A percentile compares a stretch with the other conserved stretches of the same genome.
Conservation (phyloP, 2,113 vertebrate species). For the Hippocampus guttulatus region DNA sequence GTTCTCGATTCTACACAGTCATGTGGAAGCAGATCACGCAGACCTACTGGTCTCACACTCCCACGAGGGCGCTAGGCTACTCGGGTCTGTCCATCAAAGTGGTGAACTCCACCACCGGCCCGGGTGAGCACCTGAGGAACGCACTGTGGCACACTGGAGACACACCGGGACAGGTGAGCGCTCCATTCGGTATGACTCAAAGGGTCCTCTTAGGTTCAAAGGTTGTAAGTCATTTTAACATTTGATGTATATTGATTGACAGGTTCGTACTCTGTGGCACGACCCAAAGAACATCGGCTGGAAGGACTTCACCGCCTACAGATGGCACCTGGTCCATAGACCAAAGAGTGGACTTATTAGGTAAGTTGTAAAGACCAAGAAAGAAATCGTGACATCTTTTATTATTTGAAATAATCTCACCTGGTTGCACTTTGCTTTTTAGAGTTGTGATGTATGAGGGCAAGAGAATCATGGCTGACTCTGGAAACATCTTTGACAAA, state of each 20-base stretch:
- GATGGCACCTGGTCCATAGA: constrained; percentile 94
- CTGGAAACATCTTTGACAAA: constrained; percentile 92
- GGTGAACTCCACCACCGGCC: constrained; percentile 97
- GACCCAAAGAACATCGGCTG: constrained; percentile 96
- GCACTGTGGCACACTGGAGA: constrained; percentile 98
- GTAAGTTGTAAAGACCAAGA: constrained; percentile 60
- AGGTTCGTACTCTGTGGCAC: constrained; percentile 98
- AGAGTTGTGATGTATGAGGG: constrained; percentile 98
- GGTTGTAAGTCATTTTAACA: background rate
- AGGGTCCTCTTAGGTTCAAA: background rate
- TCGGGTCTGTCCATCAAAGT: constrained; percentile 96
- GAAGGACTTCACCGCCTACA: constrained; percentile 99
- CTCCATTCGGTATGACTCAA: background rate
- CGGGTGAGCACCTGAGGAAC: constrained; percentile 94
- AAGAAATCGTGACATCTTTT: background rate
- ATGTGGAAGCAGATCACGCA: constrained; percentile 99
- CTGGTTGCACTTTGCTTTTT: constrained; percentile 16
- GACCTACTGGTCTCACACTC: constrained; percentile 90
- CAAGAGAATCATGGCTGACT: constrained; percentile 98
- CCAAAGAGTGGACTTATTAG: constrained; percentile 96
- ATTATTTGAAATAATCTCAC: constrained; percentile 12
- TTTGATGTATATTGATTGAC: constrained; percentile 10
- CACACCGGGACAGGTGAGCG: constrained; percentile 86
- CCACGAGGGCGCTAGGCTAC: constrained; percentile 94
- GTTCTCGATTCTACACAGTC: constrained; percentile 95